Conservation (phyloP, 2,797 vertebrate species). For the Eulemur albifrons region DNA sequence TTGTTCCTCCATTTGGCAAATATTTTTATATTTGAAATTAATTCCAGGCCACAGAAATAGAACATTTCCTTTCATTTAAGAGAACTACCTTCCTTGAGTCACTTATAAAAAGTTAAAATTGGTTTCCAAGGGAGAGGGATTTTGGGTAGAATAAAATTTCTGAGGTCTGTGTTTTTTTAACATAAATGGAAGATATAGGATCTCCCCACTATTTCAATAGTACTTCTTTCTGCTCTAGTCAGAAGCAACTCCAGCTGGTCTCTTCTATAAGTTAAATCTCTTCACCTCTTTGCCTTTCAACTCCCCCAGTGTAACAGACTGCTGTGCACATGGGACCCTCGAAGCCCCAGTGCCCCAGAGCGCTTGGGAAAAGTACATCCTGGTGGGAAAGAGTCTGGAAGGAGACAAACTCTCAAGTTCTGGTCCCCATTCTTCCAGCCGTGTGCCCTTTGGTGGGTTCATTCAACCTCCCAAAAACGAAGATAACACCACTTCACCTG, state of each 20-base stretch:
- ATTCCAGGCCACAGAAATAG: constrained; percentile 84
- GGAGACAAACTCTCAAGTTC: background rate
- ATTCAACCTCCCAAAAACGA: background rate
- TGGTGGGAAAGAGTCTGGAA: background rate
- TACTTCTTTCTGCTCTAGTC: background rate
- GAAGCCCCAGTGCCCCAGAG: background rate
- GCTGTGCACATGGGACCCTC: background rate
- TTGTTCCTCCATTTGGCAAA: constrained; percentile 85
- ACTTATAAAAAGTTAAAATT: constrained; percentile 58
- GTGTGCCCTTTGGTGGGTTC: background rate
- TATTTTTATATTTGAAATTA: constrained; percentile 83
- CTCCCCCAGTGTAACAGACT: background rate
- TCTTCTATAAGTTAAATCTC: constrained; percentile 7
- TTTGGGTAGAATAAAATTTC: constrained; percentile 53
- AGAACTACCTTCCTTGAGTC: constrained; percentile 67
- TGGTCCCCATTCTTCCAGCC: background rate
- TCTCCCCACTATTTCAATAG: background rate
- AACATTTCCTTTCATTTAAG: constrained; percentile 74
- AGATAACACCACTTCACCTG: background rate
- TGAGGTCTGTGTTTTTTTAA: constrained; percentile 55
- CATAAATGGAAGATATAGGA: background rate
- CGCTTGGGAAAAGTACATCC: background rate
- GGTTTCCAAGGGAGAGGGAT: constrained; percentile 63
- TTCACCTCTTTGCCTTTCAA: constrained; percentile 3
- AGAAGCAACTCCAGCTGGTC: background rate